Evolutionary conservation across 1,140 invertebrate species (phyloP), one percentile per base, ranked within the genome.

Genomic region (Drosophila kikkawai): DNA sequence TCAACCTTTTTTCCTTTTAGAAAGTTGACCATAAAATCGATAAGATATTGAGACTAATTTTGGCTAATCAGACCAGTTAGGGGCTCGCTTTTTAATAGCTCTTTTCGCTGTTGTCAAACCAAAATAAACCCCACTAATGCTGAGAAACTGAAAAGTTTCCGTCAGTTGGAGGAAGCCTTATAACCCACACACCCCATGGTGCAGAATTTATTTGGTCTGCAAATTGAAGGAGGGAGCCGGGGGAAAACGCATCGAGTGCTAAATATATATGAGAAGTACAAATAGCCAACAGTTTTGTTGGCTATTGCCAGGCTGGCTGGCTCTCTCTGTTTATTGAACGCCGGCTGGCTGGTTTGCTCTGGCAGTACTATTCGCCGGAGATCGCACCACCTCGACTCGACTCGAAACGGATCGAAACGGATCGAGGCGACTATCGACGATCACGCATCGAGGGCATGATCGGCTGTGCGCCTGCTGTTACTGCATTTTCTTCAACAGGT

Each of bases 401-500:
- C 26, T 51, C 55, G 44, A 41, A 55, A 53, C 37, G 66, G 41
- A 41, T 55, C 56, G 58, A 45, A 47, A 50, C 51, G 48, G 59
- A 36, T 67, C 56, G 51, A 64, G 36, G 36, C 75, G 45, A 64
- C 79, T 64, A 77, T 50, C 81, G 64, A 59, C 53, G 82, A 86
- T 87, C 83, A 87, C 83, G 83, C 83, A 68, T 79, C 44, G 77
- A 75, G 69, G 77, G 85, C 85, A 83, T 88, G 84, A 60, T 73
- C 78, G 64, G 56, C 67, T 32, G 60, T 71, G 45, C 68, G 57
- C 56, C 68, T 68, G 73, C 55, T 60, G 42, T 44, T 51, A 67
- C 76, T 90, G 84, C 84, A 88, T 88, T 88, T 88, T 90, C 85
- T 81, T 90, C 58, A 88, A 88, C 84, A 90, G 84, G 84, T 88